A percentile compares a stretch with the other conserved stretches of the same genome.
Evolutionary conservation across 2,797 vertebrate species (phyloP).

Genomic region (Thripadectes ignobilis): DNA sequence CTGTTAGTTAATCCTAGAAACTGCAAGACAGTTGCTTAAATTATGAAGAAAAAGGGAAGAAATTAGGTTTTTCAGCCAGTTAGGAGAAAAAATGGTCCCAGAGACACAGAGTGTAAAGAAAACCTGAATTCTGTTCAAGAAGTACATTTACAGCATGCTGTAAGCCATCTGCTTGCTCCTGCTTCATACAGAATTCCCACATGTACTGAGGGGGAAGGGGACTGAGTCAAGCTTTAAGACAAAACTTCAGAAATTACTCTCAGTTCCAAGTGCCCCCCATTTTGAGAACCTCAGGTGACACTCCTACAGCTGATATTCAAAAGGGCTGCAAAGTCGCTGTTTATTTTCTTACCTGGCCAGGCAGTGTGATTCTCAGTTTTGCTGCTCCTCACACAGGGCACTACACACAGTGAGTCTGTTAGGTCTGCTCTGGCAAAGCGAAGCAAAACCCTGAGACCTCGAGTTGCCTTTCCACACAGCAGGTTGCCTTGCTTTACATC

Average conservation of each 20-base stretch:
- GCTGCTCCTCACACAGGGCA: not conserved
- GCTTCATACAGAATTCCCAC: not conserved
- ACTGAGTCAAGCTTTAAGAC: not conserved
- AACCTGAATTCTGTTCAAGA: not conserved
- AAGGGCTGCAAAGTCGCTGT: not conserved
- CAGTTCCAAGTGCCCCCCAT: not conserved
- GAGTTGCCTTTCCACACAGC: not conserved
- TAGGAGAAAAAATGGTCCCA: not conserved
- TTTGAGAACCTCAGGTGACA: not conserved
- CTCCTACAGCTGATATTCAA: not conserved
- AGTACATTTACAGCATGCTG: not conserved
- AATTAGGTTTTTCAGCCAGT: not conserved
- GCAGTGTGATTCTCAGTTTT: not conserved
- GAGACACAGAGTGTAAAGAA: not conserved
- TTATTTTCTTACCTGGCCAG: not conserved
- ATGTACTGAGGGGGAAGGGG: not conserved
- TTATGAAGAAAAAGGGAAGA: not conserved
- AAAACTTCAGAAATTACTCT: not conserved
- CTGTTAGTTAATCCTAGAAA: not conserved
- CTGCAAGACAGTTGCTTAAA: not conserved
- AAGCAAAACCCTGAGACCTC: not conserved
- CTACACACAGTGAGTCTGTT: not conserved
- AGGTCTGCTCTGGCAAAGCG: not conserved
- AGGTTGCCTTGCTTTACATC: not conserved
- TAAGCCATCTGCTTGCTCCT: not conserved